These are phyloP conservation scores for Etheostoma spectabile DNA, from an alignment of 2,113 vertebrate genomes.

Conservation along the genomic window DNA sequence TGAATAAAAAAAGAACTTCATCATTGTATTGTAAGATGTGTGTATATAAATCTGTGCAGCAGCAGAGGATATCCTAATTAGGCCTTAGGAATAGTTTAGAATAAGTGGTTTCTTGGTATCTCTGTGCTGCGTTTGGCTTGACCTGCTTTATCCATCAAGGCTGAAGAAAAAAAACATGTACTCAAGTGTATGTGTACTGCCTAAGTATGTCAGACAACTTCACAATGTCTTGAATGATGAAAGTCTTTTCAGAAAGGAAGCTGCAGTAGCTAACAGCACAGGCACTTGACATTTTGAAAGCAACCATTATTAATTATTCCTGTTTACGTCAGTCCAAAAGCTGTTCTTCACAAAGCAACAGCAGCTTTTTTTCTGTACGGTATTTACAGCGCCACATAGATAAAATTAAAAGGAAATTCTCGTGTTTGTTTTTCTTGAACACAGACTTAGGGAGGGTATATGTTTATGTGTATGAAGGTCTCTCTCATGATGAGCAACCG, in stretches of 20 bases:
- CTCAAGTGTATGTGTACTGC: background rate
- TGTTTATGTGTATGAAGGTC: background rate
- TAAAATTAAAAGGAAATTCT: background rate
- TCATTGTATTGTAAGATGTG: background rate
- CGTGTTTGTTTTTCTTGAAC: background rate
- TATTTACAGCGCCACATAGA: constrained; percentile 1
- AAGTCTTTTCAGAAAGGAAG: constrained; percentile 36
- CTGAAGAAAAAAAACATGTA: constrained; percentile 21
- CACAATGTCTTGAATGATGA: constrained; percentile 24
- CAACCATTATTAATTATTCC: constrained; percentile 39
- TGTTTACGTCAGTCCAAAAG: constrained; percentile 27
- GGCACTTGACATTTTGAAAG: constrained; percentile 18
- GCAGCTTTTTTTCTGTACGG: background rate
- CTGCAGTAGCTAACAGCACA: constrained; percentile 2
- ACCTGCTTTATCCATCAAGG: constrained; percentile 24
- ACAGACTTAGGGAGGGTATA: background rate
- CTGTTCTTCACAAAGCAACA: constrained; percentile 7
- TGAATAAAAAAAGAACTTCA: constrained; percentile 29
- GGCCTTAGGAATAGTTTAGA: constrained; percentile 28
- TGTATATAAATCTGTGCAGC: constrained; percentile 12
- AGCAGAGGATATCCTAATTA: constrained; percentile 49
- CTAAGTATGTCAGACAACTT: constrained; percentile 51
- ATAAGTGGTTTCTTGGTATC: constrained; percentile 16
- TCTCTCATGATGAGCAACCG: constrained; percentile 15
- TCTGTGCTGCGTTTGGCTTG: constrained; percentile 23